A percentile compares a stretch with the other conserved stretches of the same genome.
phyloP scores from a whole-genome alignment of 2,113 vertebrate genomes.

The Phoenicopterus ruber region DNA sequence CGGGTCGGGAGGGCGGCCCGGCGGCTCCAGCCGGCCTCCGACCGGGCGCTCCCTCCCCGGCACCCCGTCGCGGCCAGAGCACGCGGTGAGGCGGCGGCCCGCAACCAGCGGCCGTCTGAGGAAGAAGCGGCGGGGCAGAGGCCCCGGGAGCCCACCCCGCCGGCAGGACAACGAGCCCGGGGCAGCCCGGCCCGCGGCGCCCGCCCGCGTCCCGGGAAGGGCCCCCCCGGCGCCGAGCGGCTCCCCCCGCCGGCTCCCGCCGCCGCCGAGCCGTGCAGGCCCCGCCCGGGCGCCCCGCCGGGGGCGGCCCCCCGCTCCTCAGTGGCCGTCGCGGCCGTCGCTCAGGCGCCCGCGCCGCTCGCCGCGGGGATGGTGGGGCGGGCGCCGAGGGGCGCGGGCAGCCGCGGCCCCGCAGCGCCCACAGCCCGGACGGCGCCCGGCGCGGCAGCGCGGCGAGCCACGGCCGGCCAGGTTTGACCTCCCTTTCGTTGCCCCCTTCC shows the following conservation, averaged over 20 bases:
- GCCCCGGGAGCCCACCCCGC: background rate
- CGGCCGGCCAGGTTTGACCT: conserved; percentile 30
- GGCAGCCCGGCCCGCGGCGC: background rate
- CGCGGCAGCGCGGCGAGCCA: background rate
- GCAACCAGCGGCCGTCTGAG: background rate
- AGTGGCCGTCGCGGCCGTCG: conserved; percentile 44
- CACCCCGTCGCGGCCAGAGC: background rate
- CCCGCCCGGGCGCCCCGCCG: background rate
- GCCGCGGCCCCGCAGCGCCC: background rate
- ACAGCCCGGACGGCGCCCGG: background rate
- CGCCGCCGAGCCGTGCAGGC: background rate
- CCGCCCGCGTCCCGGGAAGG: too few species aligned
- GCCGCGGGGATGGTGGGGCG: background rate
- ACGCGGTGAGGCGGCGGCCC: too few species aligned
- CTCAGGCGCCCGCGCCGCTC: background rate
- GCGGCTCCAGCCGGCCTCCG: background rate
- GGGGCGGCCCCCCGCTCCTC: background rate
- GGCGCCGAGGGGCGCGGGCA: background rate
- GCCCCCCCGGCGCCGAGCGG: background rate
- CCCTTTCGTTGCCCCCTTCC: background rate
- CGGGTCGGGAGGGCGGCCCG: background rate
- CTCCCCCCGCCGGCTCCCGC: background rate
- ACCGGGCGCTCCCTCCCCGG: too few species aligned
- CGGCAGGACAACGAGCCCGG: background rate
- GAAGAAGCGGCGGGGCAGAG: background rate